These are phyloP conservation scores for Latrodectus geometricus DNA, from an alignment of 1,140 invertebrate species.

Conservation along the genomic window DNA sequence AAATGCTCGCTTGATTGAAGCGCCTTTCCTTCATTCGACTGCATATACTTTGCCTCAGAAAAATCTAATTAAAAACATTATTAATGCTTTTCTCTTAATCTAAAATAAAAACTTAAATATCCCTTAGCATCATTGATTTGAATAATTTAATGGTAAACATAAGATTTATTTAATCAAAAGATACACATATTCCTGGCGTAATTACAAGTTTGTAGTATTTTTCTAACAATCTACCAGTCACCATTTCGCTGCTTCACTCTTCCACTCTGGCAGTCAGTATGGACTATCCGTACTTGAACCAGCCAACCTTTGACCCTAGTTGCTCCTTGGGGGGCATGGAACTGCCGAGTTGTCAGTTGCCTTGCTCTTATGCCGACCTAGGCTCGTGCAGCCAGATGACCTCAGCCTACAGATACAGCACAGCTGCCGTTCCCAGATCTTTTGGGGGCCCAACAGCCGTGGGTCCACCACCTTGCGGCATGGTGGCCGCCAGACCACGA, in stretches of 20 bases:
- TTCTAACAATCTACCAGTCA: neutral
- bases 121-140: too few species aligned
- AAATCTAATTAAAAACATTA: too few species aligned
- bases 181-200: too few species aligned
- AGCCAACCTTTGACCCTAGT: constrained; percentile 77
- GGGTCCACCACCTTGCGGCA: constrained; percentile 33
- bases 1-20: too few species aligned
- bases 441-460: constrained; percentile 50
- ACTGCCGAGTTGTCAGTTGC: constrained; percentile 75
- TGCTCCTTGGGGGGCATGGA: constrained; percentile 75
- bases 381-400: constrained; percentile 89
- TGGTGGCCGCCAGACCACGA: constrained; percentile 57
- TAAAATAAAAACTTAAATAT: too few species aligned
- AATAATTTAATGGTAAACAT: too few species aligned
- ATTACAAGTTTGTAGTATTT: neutral
- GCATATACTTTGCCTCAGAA: too few species aligned
- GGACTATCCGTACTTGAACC: constrained; percentile 81
- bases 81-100: too few species aligned
- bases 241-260: constrained; percentile 49
- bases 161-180: too few species aligned
- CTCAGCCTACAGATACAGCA: constrained; percentile 68
- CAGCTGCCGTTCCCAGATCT: constrained; percentile 51
- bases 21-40: too few species aligned
- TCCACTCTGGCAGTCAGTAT: constrained; percentile 67
- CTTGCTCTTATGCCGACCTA: constrained; percentile 84